These are phyloP conservation scores for Melipona beecheii DNA, from an alignment of 2,888 invertebrate genomes.

Conservation along the genomic window DNA sequence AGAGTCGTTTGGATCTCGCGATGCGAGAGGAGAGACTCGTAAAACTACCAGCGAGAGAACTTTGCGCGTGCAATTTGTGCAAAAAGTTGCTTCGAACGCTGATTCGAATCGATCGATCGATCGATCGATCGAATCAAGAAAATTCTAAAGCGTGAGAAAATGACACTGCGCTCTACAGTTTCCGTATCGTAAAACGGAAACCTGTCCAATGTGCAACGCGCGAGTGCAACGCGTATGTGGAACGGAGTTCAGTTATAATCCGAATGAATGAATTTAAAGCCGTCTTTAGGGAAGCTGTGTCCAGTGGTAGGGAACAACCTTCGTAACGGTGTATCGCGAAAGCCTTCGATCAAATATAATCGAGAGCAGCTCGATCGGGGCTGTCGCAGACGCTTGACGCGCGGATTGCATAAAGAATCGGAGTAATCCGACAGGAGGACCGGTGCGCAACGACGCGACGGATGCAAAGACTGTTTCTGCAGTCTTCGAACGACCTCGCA, in stretches of 20 bases:
- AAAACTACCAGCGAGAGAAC: slow-evolving; percentile 36
- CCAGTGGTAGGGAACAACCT: slow-evolving; percentile 37
- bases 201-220: no score
- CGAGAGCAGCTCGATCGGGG: slow-evolving; percentile 38
- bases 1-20: slow-evolving; percentile 48
- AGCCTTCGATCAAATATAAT: slow-evolving; percentile 59
- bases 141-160: neutral
- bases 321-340: slow-evolving; percentile 48
- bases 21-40: slow-evolving; percentile 58
- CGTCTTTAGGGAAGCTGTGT: slow-evolving; percentile 28
- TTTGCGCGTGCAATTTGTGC: slow-evolving; percentile 3
- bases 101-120: slow-evolving; percentile 32
- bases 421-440: slow-evolving; percentile 67
- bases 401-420: slow-evolving; percentile 69
- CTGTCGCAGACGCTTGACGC: slow-evolving; percentile 53
- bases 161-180: no score
- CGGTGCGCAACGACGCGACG: slow-evolving; percentile 54
- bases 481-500: slow-evolving; percentile 63
- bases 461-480: slow-evolving; percentile 54
- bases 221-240: neutral
- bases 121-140: slow-evolving; percentile 4
- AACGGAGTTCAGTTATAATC: slow-evolving; percentile 39
- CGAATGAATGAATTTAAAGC: slow-evolving; percentile 35
- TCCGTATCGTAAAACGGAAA: no score
- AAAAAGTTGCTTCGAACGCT: slow-evolving; percentile 29